Evolutionary conservation across 2,797 vertebrate species (phyloP).

Genomic region (Petrocephalus sullivani): DNA sequence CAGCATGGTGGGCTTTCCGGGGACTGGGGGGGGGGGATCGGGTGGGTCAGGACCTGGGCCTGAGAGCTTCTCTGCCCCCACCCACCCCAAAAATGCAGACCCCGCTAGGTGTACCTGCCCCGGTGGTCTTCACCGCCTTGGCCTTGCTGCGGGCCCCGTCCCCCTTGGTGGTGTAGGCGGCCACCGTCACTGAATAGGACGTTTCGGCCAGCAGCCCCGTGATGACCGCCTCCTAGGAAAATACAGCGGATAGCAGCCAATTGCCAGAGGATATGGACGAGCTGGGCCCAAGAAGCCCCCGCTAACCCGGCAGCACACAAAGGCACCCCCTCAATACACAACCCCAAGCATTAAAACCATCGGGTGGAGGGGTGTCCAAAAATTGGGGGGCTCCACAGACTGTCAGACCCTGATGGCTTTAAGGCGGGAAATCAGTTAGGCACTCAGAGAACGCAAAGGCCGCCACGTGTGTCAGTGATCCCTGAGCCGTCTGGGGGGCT

Average conservation of each 20-base stretch:
- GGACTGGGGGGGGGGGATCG: conserved; percentile 60
- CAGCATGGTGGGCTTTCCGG: conserved; percentile 90
- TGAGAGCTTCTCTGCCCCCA: not conserved
- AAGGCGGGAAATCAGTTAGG: conserved; percentile 7
- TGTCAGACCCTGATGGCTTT: conserved; percentile 25
- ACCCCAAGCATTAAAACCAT: conserved; percentile 28
- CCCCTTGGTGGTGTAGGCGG: conserved; percentile 88
- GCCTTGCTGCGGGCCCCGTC: conserved; percentile 91
- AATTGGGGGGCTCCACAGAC: not conserved
- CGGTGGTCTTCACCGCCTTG: conserved; percentile 81
- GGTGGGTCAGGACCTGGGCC: not conserved
- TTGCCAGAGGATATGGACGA: not conserved
- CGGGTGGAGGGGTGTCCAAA: not conserved
- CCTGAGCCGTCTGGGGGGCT: not conserved
- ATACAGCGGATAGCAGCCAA: not conserved
- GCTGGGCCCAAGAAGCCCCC: not conserved
- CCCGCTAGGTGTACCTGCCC: conserved; percentile 70
- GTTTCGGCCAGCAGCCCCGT: conserved; percentile 84
- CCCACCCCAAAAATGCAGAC: not conserved
- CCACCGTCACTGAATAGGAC: conserved; percentile 85
- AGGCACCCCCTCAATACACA: conserved; percentile 10
- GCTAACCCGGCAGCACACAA: not conserved
- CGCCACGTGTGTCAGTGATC: conserved; percentile 24
- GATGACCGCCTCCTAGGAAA: conserved; percentile 76
- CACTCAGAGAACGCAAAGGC: not conserved